Conservation (phyloP, 2,888 invertebrate genomes). For the Xylota sylvarum region DNA sequence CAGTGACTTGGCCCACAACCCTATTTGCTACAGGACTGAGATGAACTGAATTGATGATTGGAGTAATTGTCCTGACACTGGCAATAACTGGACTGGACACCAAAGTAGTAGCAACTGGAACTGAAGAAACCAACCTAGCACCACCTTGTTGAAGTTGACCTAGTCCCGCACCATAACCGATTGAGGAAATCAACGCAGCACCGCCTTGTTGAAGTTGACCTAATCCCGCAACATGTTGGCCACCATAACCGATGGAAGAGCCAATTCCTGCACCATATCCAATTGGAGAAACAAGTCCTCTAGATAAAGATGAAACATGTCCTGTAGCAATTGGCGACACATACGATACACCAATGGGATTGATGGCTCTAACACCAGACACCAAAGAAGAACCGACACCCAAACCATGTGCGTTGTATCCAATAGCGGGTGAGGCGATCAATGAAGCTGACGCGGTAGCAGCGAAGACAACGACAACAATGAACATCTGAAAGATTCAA, state of each 20-base stretch:
- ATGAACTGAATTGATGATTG: slow-evolving; percentile 1
- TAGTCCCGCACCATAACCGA: slow-evolving; percentile 12
- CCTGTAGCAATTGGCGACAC: slow-evolving; percentile 8
- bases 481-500: slow-evolving; percentile 30
- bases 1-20: slow-evolving; percentile 6
- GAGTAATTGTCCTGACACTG: slow-evolving; percentile 14
- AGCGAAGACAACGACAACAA: slow-evolving; percentile 33
- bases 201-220: neutral
- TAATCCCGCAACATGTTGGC: neutral
- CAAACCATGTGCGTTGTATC: slow-evolving; percentile 26
- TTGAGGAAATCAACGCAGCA: neutral
- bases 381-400: slow-evolving; percentile 12
- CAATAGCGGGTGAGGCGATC: slow-evolving; percentile 13
- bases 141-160: neutral
- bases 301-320: slow-evolving; percentile 11
- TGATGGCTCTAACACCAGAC: slow-evolving; percentile 4
- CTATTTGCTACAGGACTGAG: slow-evolving; percentile 5
- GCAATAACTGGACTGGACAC: slow-evolving; percentile 10
- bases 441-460: slow-evolving; percentile 48
- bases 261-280: slow-evolving; percentile 21
- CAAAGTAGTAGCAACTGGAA: slow-evolving; percentile 12
- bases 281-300: slow-evolving; percentile 18
- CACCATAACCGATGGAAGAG: slow-evolving; percentile 17
- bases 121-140: neutral
- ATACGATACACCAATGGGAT: slow-evolving; percentile 3